Evolutionary conservation across 2,888 invertebrate genomes (phyloP).

Genomic region (Pegoplata infirma): DNA sequence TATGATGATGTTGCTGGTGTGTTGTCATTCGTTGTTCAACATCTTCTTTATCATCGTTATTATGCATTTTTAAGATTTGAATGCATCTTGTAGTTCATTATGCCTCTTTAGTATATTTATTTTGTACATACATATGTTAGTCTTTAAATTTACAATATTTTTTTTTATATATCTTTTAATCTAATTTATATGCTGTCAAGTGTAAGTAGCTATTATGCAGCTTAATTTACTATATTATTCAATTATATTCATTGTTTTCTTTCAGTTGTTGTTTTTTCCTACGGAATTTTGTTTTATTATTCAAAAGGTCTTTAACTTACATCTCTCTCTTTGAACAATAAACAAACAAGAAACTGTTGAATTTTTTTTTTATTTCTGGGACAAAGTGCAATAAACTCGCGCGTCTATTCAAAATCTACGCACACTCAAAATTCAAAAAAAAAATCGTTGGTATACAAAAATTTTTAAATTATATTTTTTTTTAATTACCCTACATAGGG

Average conservation of each 20-base stretch:
- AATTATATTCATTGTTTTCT: conserved; percentile 42
- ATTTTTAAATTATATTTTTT: too few species aligned
- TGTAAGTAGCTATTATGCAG: conserved; percentile 45
- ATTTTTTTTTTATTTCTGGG: conserved; percentile 45
- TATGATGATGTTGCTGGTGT: background rate
- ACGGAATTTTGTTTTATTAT: background rate
- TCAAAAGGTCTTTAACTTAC: background rate
- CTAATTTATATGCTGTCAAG: conserved; percentile 53
- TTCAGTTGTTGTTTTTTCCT: too few species aligned
- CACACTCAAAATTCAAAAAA: background rate
- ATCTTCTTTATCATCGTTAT: background rate
- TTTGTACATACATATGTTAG: too few species aligned
- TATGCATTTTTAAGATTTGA: background rate
- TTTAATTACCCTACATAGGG: too few species aligned
- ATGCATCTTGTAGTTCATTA: background rate
- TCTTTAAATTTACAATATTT: background rate
- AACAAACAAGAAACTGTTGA: background rate
- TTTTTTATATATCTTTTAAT: conserved; percentile 39
- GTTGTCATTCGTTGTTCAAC: background rate
- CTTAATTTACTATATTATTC: conserved; percentile 54
- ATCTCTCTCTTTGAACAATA: background rate
- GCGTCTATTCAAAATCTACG: conserved; percentile 9
- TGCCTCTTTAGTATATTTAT: background rate
- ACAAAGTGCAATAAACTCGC: conserved; percentile 59
- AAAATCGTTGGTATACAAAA: background rate